Base-by-base conservation (phyloP, 1,140 invertebrate genomes). In the Drosophila melanica region DNA sequence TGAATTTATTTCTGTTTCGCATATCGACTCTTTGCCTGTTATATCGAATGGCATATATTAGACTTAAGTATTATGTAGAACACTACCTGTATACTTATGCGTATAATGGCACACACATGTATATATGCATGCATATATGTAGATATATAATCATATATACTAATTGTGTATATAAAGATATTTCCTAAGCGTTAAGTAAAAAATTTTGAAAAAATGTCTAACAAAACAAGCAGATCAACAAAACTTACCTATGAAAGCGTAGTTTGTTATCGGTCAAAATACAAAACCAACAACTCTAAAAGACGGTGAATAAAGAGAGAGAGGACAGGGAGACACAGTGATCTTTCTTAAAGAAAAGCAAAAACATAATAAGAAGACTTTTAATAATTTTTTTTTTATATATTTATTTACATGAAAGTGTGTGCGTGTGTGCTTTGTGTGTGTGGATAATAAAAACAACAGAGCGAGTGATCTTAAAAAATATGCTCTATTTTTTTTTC, bases 301-400 rank as follows among this genome's bases (percentile, higher is more conserved):
- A 30, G 12, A 8, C 23, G 9, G 20, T 4, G 18, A 18, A 41
- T 5, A 44, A 5, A 45, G n/a, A 18, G n/a, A 27, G 37, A 42
- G 5, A 11, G 48, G 33, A 63, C 33, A 54, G 39, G 14, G 27
- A 20, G 16, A 44, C 11, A 66, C 53, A 39, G 63, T 67, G 54
- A 72, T 72, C 39, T 67, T 72, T 72, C 54, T 67, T 58, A 18
- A 72, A 72, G 63, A 72, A 67, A 58, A 57, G 27, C n/a, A 45
- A 35, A 51, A 35, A 35, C 7, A 35, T 9, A 35, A 35, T 10
- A 35, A 20, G 53, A 35, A 20, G 53, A 23, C 3, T 45, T 58
- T 45, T 58, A 33, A 33, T 44, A n/a, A n/a, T 23, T 44, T 16
- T 33, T 53, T 37, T 35, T 18, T 11, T 45, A 11, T 45, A 33